Evolutionary conservation across 2,797 vertebrate species (phyloP), one percentile per base, ranked within the genome.

Genomic region (Galagoides demidoff): DNA sequence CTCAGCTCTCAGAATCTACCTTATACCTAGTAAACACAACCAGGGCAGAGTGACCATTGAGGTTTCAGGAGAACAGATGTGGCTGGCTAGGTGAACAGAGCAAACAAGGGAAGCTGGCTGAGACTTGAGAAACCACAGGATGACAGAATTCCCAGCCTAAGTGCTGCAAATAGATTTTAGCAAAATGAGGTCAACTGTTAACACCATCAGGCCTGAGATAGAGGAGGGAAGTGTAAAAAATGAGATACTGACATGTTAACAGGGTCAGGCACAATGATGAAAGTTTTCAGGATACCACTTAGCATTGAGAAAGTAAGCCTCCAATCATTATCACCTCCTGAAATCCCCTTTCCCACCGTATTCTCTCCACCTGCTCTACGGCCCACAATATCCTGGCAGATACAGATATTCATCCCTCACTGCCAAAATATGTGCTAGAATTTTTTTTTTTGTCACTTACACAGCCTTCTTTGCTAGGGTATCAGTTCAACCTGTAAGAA

Each of bases 141-240:
- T 90, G 86, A 66, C 68, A 92, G 55, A 89, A 94, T 90, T 90
- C 94, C 92, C 88, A 94, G 76, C 37, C 57, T 49, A 16, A 88
- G 74, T 37, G 79, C 79, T 91, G 2, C 79, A 89, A 91, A 94
- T 43, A 95, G 64, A 86, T 92, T 92, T 96, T 82, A 66, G 70
- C 63, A 92, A 97, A 96, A 94, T 81, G 70, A 94, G 92, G 87
- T 86, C 73, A 97, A 94, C 71, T 90, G 39, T 94, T 90, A 92
- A 82, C 27, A 78, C 31, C 85, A 59, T 83, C 70, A 92, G 78
- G 73, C 73, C 73, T 81, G 31, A 96, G 59, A 39, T 52, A 70
- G 59, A 37, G n/a, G 17, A 96, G 34, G 17, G 74, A 23, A 61
- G 61, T 59, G 2, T 83, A 95, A 93, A 93, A 90, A 95, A 90